These are phyloP conservation scores for Neotoma lepida DNA, from an alignment of 2,113 vertebrate species.

Conservation along the genomic window DNA sequence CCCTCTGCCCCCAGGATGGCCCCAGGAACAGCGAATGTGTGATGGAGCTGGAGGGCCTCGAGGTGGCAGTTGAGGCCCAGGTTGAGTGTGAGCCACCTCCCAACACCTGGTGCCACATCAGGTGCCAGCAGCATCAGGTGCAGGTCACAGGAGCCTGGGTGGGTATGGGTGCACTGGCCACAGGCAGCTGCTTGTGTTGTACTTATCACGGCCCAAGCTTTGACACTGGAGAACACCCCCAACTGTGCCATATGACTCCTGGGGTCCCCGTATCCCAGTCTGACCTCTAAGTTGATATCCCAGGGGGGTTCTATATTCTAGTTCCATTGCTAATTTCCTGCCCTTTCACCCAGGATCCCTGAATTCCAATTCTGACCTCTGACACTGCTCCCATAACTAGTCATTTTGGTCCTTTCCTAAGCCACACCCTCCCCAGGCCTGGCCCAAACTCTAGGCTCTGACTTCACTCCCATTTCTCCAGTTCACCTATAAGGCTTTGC, in stretches of 20 bases:
- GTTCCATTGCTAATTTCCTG: neutral
- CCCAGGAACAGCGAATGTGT: constrained; percentile 93
- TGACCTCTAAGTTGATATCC: neutral
- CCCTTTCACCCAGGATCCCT: neutral
- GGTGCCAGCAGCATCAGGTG: constrained; percentile 91
- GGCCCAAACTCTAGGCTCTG: neutral
- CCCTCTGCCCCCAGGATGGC: constrained; percentile 86
- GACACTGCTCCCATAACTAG: neutral
- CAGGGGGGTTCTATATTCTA: neutral
- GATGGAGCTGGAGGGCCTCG: constrained; percentile 92
- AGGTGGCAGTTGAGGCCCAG: constrained; percentile 92
- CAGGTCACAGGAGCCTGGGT: neutral
- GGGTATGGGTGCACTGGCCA: neutral
- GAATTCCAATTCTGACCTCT: neutral
- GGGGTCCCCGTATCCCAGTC: neutral
- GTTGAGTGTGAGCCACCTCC: constrained; percentile 89
- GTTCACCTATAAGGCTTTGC: constrained; percentile 90
- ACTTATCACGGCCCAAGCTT: neutral
- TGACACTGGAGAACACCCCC: neutral
- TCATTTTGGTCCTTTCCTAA: constrained; percentile 12
- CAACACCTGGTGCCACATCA: constrained; percentile 90
- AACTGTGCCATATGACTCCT: neutral
- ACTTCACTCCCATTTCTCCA: constrained; percentile 81
- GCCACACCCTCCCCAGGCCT: neutral
- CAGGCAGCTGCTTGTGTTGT: neutral